A percentile compares a stretch with the other conserved stretches of the same genome.
Evolutionary conservation across 64 coral and sea anemone genomes (phyloP).

Genomic region (Montipora efflorescens): DNA sequence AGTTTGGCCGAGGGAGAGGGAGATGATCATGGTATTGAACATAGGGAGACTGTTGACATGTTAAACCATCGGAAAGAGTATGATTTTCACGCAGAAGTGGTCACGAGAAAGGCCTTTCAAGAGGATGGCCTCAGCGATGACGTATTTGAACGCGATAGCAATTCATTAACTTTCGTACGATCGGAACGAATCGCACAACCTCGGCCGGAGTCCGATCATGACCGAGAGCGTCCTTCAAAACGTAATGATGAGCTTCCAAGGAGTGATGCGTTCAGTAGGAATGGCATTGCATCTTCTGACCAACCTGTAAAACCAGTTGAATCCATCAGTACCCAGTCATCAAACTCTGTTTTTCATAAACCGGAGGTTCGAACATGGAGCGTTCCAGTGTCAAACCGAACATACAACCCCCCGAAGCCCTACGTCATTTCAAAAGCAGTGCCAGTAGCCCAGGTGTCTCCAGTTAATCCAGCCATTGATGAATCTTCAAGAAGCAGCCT

Average conservation of each 20-base stretch:
- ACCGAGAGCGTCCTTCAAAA: not conserved
- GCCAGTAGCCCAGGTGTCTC: slow-evolving; percentile 83
- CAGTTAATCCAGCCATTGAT: slow-evolving; percentile 62
- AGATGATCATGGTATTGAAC: not conserved
- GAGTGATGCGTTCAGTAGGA: slow-evolving; percentile 7
- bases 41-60: slow-evolving; percentile 8
- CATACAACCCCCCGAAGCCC: slow-evolving; percentile 55
- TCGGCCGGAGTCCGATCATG: slow-evolving; percentile 25
- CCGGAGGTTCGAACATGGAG: not conserved
- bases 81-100: not conserved
- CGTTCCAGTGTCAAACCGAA: slow-evolving; percentile 24
- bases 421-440: slow-evolving; percentile 68
- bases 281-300: slow-evolving; percentile 1
- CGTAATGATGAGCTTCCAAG: not conserved
- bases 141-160: not conserved
- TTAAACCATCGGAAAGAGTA: slow-evolving; percentile 30
- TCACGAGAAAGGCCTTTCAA: not conserved
- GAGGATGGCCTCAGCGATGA: not conserved
- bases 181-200: slow-evolving; percentile 9
- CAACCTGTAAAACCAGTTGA: slow-evolving; percentile 13
- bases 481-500: not conserved
- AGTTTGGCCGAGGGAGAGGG: not conserved
- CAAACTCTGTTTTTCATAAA: slow-evolving; percentile 1
- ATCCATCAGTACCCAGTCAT: not conserved
- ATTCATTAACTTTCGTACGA: not conserved